Evolutionary conservation across 2,888 invertebrate genomes (phyloP), one percentile per base, ranked within the genome.

Genomic region (Eristalis pertinax): DNA sequence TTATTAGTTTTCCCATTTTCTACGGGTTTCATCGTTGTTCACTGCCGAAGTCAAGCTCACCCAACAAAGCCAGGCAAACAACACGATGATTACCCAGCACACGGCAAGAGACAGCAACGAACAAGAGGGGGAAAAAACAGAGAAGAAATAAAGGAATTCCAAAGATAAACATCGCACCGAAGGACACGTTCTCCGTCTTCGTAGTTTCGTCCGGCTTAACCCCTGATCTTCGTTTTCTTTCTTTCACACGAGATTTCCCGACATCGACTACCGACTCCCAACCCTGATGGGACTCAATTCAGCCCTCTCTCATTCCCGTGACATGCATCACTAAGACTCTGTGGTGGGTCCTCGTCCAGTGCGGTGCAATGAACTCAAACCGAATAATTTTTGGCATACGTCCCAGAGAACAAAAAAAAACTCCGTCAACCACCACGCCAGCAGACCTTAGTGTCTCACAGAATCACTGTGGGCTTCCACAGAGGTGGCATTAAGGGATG

Each of bases 291-390:
- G 32, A 63, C 15, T 10, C 32, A n/a, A 19, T 35, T 15, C 26
- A 41, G 13, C 38, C n/a, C 13, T 62, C 32, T 32, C 10, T 10
- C 7, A 8, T 5, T 32, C 24, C 2, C 60, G 26, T 41, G 68
- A 62, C 19, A 41, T 26, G 10, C n/a, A 32, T 29, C 63, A 32
- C 8, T 8, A 15, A 63, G 62, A 32, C 43, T 15, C 38, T 13
- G 15, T 35, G 24, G 24, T n/a, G 29, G n/a, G 65, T 41, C 41
- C 75, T 75, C 58, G 35, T 60, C 80, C 41, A 50, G 3, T 60
- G 60, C 60, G 78, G 86, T 75, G 43, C 86, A 86, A 75, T 83
- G 86, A 86, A 78, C 86, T 73, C 78, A 64, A 69, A 68, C 67
- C 77, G 19, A 74, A 77, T 56, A 70, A 65, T 58, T 82, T 83